Evolutionary conservation across 2,888 invertebrate species (phyloP).

Genomic region (Camptogramma bilineatum): DNA sequence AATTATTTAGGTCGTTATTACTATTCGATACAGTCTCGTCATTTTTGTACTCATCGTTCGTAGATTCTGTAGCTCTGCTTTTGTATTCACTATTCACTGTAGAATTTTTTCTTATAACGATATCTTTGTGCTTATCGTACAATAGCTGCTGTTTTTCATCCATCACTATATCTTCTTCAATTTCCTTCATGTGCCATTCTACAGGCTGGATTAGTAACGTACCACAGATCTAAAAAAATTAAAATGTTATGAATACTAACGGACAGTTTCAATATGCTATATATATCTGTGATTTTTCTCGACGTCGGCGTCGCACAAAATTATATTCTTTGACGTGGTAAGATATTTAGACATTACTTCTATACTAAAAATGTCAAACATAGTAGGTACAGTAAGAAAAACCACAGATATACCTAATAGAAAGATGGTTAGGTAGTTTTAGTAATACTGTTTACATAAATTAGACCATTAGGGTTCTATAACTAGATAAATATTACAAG

Average conservation of each 20-base stretch:
- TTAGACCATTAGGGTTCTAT: too few relatives aligned
- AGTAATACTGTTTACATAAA: too few relatives aligned
- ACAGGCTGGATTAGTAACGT: conserved; percentile 86
- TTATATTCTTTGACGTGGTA: too few relatives aligned
- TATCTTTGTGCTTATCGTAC: conserved; percentile 63
- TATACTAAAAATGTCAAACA: too few relatives aligned
- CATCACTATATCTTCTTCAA: conserved; percentile 68
- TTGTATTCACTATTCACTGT: conserved; percentile 52
- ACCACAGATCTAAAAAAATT: conserved; percentile 79
- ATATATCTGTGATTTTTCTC: too few relatives aligned
- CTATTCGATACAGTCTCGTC: conserved; percentile 55
- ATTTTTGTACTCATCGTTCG: conserved; percentile 46
- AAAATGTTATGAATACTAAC: background rate
- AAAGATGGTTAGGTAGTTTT: too few relatives aligned
- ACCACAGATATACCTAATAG: too few relatives aligned
- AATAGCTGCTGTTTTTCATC: conserved; percentile 72
- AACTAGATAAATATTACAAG: too few relatives aligned
- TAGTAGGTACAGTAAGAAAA: too few relatives aligned
- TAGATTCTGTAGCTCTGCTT: conserved; percentile 47
- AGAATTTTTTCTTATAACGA: conserved; percentile 62
- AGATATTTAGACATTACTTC: too few relatives aligned
- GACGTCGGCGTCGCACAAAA: too few relatives aligned
- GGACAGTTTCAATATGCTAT: too few relatives aligned
- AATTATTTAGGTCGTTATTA: conserved; percentile 57
- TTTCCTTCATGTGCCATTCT: conserved; percentile 80